A percentile compares a stretch with the other conserved stretches of the same genome.
phyloP scores from a whole-genome alignment of 2,113 vertebrate species.

The Channa maculata region DNA sequence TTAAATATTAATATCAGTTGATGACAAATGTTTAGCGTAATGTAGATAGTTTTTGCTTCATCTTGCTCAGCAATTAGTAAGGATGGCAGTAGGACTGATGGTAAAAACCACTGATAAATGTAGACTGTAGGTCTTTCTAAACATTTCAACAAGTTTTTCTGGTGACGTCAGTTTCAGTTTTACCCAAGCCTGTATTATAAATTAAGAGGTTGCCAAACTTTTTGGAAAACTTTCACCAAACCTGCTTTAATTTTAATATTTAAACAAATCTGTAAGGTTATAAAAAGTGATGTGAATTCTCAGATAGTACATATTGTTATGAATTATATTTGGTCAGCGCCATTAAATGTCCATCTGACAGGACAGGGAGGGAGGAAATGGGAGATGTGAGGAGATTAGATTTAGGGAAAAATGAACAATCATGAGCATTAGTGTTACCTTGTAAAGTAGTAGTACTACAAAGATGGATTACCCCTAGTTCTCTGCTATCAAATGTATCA shows the following conservation, averaged over 20 bases:
- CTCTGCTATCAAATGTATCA: conserved; percentile 60
- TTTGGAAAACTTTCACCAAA: conserved; percentile 21
- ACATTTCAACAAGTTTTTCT: neutral
- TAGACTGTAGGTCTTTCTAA: too few species aligned
- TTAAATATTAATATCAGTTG: too few species aligned
- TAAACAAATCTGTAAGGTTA: conserved; percentile 15
- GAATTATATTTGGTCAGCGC: conserved; percentile 58
- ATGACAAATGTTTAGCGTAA: too few species aligned
- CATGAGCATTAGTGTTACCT: conserved; percentile 60
- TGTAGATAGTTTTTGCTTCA: too few species aligned
- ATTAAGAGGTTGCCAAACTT: conserved; percentile 16
- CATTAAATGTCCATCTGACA: conserved; percentile 70
- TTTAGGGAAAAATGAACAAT: conserved; percentile 67
- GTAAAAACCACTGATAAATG: too few species aligned
- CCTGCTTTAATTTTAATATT: conserved; percentile 9
- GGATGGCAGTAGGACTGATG: too few species aligned
- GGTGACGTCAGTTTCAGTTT: neutral
- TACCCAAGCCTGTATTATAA: neutral
- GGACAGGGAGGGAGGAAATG: conserved; percentile 59
- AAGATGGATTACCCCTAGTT: conserved; percentile 67
- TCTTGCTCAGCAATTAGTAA: too few species aligned
- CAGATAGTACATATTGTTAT: conserved; percentile 60
- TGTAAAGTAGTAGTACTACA: conserved; percentile 68
- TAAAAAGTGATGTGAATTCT: conserved; percentile 58
- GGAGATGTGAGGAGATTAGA: conserved; percentile 69